Conservation (phyloP, 53 echinoderm and acorn worm genomes). For the Temnopleurus reevesii region DNA sequence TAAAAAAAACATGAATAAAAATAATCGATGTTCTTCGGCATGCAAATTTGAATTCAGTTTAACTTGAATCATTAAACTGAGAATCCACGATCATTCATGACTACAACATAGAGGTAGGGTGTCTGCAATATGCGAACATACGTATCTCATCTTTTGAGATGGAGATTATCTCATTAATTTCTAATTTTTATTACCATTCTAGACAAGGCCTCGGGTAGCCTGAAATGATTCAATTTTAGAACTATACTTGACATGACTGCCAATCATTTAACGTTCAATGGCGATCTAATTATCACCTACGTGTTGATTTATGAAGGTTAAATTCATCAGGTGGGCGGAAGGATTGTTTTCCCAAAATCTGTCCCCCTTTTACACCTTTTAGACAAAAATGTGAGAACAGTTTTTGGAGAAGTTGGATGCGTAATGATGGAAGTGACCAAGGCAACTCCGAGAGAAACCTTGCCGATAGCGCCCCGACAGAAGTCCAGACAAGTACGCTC, state of each 20-base stretch:
- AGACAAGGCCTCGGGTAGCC: neutral
- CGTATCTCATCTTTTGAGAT: neutral
- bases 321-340: neutral
- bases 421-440: neutral
- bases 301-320: slow-evolving; percentile 1
- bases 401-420: neutral
- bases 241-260: neutral
- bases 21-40: too few species aligned
- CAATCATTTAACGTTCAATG: neutral
- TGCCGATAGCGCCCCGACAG: slow-evolving; percentile 10
- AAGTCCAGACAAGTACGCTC: slow-evolving; percentile 8
- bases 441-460: neutral
- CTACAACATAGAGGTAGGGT: too few species aligned
- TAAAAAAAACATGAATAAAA: too few species aligned
- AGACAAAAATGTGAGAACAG: neutral
- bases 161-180: neutral
- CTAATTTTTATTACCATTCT: neutral
- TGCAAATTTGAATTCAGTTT: too few species aligned
- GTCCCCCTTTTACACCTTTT: neutral
- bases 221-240: neutral
- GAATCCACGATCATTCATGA: too few species aligned
- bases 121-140: too few species aligned
- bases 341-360: neutral
- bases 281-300: neutral
- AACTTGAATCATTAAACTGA: too few species aligned